Base-by-base conservation (phyloP, 1,140 invertebrate genomes). In the Drusus annulatus region DNA sequence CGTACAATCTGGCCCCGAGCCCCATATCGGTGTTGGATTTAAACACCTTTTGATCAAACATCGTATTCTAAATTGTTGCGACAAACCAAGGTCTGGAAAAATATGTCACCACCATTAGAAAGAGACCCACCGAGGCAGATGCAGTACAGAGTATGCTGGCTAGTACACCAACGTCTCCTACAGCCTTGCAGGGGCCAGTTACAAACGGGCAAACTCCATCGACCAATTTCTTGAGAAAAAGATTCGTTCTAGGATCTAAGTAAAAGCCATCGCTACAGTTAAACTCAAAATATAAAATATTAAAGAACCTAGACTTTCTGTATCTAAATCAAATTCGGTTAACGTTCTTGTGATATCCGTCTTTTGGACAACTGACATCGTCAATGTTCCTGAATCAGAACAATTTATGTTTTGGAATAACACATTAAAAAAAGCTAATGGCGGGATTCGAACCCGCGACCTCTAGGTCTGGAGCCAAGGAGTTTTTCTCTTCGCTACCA, bases 71-170 rank as follows among this genome's bases (percentile, higher is more conserved):
- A 17, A 50, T 68, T 51, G 36, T 58, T 50, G 13, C 23, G 54
- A 19, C 78, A 82, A 13, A 10, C 4, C 15, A 63, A 82, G 10
- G 77, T n/a, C 21, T 80, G 50, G 8, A 78, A 74, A 25, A 60
- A 68, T 16, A n/a, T 2, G 3, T 50, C n/a, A 15, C 10, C 15
- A 3, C 0, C 17, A 0, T 0, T 10, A 0, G 17, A 28, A 4
- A 0, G 31, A 5, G 0, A 3, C 13, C 15, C 31, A 51, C 36
- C 56, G 21, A 87, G 85, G 80, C 88, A 89, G 13, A 88, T 85
- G 62, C 87, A 89, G 78, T 88, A 89, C 5, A 88, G 84, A 73
- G 86, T 86, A 1, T 88, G 17, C 69, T 84, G 45, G 85, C 85
- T 84, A 87, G 86, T 13, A 85, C 58, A 0, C 85, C 86, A 45